Percentiles rank a stretch among this genome's conserved stretches.
These are phyloP conservation scores for Temnothorax ravouxi DNA, from an alignment of 2,888 invertebrate species.

Conservation along the genomic window DNA sequence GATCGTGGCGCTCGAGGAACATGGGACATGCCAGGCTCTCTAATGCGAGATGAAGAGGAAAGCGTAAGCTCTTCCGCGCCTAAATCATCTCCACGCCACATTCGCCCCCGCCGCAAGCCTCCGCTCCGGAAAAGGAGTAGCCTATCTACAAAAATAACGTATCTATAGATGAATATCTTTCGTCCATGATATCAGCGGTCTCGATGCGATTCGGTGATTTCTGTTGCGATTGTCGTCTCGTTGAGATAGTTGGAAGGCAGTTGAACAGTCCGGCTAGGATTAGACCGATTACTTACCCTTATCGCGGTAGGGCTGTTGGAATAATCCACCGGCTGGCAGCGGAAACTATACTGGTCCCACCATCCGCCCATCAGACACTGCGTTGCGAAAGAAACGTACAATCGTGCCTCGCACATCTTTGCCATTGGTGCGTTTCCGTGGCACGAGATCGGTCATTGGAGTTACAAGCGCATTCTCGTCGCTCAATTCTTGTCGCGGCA, in stretches of 20 bases:
- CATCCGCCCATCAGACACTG: conserved; percentile 96
- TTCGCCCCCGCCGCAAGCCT: conserved; percentile 27
- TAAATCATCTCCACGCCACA: not conserved
- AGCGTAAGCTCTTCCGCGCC: conserved; percentile 38
- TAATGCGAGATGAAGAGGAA: conserved; percentile 10
- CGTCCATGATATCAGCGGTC: not conserved
- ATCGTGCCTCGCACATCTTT: conserved; percentile 42
- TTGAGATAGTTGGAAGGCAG: conserved; percentile 50
- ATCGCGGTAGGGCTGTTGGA: conserved; percentile 92
- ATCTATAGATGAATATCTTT: not conserved
- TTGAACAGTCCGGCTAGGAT: conserved; percentile 53
- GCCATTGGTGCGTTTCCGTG: conserved; percentile 4
- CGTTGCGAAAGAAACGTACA: conserved; percentile 81
- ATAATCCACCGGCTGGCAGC: conserved; percentile 97
- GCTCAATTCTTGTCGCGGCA: not conserved
- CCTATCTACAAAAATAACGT: conserved; percentile 4
- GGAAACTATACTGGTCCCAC: conserved; percentile 95
- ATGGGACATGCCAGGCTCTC: conserved; percentile 7
- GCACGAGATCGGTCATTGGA: not conserved
- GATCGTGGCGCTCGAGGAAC: not conserved
- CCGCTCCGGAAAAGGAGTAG: not conserved
- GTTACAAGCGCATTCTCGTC: not conserved
- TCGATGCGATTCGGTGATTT: conserved; percentile 31
- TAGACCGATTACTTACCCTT: conserved; percentile 91
- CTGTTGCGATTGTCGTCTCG: conserved; percentile 64